Evolutionary conservation across 2,888 invertebrate genomes (phyloP), one percentile per base, ranked within the genome.

Genomic region (Cerastis rubricosa): DNA sequence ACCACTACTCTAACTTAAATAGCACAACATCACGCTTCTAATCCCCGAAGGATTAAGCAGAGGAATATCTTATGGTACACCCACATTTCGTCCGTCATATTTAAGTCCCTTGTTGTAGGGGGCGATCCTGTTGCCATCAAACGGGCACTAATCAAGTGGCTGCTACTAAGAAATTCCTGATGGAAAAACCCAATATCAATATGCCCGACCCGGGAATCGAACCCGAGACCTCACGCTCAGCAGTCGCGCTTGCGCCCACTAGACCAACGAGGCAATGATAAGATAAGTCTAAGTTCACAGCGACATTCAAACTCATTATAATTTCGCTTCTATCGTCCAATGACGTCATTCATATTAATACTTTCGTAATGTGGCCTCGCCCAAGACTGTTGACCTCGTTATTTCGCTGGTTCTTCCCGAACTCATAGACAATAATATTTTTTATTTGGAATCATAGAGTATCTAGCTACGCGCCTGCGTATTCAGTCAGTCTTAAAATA

Each of bases 331-430:
- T 57, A 25, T 57, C 47, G 22, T 25, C 12, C 17, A 29, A n/a
- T 43, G 43, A 43, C 63, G 61, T 75, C 76, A 76, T 76, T 51
- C 29, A 7, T 51, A 25, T 49, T 17, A n/a, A 43, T 14, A 47
- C n/a, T 29, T 19, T 22, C 17, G 29, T 4, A 25, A 25, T 14
- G 7, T 51, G 49, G n/a, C 76, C 63, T 51, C 51, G 49, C 0
- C 0, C 17, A 12, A 59, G 47, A 22, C 2, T 51, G 49, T 14
- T 43, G 76, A 43, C n/a, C 19, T n/a, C 14, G 35, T 35, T 35
- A 14, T 57, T 47, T 63, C 8, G 14, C 5, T 25, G 19, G 43
- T 19, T 51, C 35, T n/a, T 51, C 43, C 43, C 76, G 29, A 49
- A 61, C n/a, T 11, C 49, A 76, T n/a, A 43, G 29, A 74, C 76